Evolutionary conservation across 2,888 invertebrate genomes (phyloP), one percentile per base, ranked within the genome.

Genomic region (Dinocampus coccinellae): DNA sequence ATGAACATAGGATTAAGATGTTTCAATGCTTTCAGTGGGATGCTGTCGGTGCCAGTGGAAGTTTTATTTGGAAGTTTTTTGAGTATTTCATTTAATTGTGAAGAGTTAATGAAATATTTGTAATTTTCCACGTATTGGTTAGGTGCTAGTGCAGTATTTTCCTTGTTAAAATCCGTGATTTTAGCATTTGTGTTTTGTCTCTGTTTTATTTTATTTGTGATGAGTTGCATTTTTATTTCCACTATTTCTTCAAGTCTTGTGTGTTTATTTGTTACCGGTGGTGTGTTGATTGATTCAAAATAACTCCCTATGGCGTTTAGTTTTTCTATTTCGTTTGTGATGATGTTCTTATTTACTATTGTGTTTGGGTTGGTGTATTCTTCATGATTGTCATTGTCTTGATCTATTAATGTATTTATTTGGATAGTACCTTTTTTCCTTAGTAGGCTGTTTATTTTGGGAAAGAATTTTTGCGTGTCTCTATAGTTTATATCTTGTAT

Each of bases 51-150:
- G 0, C 74, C 70, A 0, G 71, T n/a, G 0, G 76, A 76, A 22
- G 55, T 69, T 66, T 75, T 75, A 16, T 72, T 71, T 1, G 70
- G 72, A 0, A 74, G 22, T 39, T 63, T 72, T 33, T 62, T 65
- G 6, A 74, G 61, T 0, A 73, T 73, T 2, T 2, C 29, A 7
- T 13, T 29, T 10, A 29, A 57, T 10, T 42, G 20, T 20, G 13
- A 33, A n/a, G 3, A 24, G 10, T 22, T 24, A 36, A 7, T 22
- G 42, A 22, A 36, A 57, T 16, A 29, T n/a, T n/a, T n/a, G n/a
- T n/a, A 60, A 11, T 60, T 33, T 10, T 64, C 47, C 0, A 9
- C 2, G 0, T 42, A 16, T 20, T n/a, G 6, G 1, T 55, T 13
- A 0, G 26, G 33, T 16, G 39, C 58, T 0, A 13, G 22, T 13